phyloP scores from a whole-genome alignment of 2,113 vertebrate genomes.

The Anser brachyrhynchus region DNA sequence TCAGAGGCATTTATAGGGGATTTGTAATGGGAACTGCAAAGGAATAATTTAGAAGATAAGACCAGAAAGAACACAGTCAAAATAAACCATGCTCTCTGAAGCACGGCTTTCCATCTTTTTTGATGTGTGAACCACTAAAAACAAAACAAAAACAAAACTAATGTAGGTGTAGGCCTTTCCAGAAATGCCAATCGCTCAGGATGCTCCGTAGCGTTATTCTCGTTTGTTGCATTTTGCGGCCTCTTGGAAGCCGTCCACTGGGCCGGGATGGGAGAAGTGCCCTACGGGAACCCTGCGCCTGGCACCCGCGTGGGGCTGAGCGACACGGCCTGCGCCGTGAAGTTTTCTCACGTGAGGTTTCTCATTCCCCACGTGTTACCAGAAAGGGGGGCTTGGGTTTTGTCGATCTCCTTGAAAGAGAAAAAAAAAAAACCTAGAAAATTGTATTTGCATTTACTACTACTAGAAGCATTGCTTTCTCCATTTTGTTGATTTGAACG shows the following conservation, averaged over 20 bases:
- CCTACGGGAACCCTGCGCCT: neutral
- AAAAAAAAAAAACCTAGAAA: neutral
- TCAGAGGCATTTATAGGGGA: neutral
- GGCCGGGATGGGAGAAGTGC: neutral
- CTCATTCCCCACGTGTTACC: neutral
- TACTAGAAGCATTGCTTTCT: neutral
- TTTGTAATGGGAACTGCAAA: neutral
- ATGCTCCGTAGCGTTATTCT: neutral
- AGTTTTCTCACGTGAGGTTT: neutral
- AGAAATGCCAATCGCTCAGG: neutral
- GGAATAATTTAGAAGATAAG: neutral
- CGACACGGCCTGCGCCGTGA: neutral
- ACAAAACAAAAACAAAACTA: neutral
- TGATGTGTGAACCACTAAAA: neutral
- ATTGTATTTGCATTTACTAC: neutral
- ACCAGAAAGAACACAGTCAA: neutral
- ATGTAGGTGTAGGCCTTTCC: neutral
- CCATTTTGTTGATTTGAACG: fast-evolving
- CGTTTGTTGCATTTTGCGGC: neutral
- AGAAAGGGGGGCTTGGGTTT: neutral
- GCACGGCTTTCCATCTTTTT: neutral
- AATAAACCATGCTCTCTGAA: neutral
- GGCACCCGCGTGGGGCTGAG: neutral
- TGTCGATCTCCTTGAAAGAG: neutral
- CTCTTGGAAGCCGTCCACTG: neutral